phyloP scores from a whole-genome alignment of 1,140 invertebrate genomes.

The Drosophila persimilis region DNA sequence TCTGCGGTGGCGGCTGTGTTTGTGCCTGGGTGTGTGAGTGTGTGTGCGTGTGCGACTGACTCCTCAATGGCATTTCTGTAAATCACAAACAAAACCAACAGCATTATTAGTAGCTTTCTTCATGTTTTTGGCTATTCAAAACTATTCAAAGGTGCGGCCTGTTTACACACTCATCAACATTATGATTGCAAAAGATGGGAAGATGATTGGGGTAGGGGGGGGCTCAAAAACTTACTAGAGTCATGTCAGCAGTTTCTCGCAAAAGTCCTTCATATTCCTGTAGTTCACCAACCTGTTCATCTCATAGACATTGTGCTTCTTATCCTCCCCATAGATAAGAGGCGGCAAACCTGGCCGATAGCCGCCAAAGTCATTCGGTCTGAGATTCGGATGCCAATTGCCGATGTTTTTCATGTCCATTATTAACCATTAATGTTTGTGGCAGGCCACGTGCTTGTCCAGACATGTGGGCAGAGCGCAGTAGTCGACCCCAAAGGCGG shows the following conservation, averaged over 20 bases:
- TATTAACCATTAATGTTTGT: too few relatives aligned
- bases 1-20: slow-evolving; percentile 1
- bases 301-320: slow-evolving; percentile 17
- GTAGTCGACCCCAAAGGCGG: slow-evolving; percentile 39
- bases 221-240: slow-evolving; percentile 50
- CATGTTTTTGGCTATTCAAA: slow-evolving; percentile 11
- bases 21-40: slow-evolving; percentile 27
- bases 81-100: slow-evolving; percentile 47
- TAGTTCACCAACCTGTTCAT: slow-evolving; percentile 54
- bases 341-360: slow-evolving; percentile 39
- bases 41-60: slow-evolving; percentile 44
- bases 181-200: slow-evolving; percentile 52
- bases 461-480: slow-evolving; percentile 59
- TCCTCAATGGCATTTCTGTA: slow-evolving; percentile 77
- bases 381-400: slow-evolving; percentile 14
- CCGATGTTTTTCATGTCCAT: slow-evolving; percentile 30
- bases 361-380: slow-evolving; percentile 26
- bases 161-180: slow-evolving; percentile 54
- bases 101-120: slow-evolving; percentile 24
- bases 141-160: slow-evolving; percentile 57
- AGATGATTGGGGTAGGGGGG: neutral
- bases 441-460: slow-evolving; percentile 63
- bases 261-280: slow-evolving; percentile 50
- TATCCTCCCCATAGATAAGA: slow-evolving; percentile 36
- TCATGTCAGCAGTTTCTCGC: slow-evolving; percentile 51